Percentiles rank a stretch among this genome's conserved stretches.
phyloP scores from a whole-genome alignment of 2,797 vertebrate species.

The Microchirus variegatus region DNA sequence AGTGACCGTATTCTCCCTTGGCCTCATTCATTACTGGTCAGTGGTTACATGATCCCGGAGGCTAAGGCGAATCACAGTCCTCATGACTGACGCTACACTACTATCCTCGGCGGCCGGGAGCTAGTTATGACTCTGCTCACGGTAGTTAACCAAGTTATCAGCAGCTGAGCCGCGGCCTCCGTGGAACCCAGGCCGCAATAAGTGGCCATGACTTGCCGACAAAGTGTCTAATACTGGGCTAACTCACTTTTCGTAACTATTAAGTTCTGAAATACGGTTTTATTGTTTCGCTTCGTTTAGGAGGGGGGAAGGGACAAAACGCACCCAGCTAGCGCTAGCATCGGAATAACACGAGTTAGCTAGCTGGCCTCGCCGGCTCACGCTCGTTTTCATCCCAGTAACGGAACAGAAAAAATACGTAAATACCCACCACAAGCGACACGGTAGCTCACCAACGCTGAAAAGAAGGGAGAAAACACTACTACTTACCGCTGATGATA shows the following conservation, averaged over 20 bases:
- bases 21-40: too few relatives aligned
- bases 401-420: not conserved
- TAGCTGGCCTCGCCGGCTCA: constrained; percentile 1
- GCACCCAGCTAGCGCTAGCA: constrained; percentile 12
- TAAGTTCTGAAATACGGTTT: not conserved
- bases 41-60: constrained; percentile 3
- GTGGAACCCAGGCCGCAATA: too few relatives aligned
- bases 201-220: too few relatives aligned
- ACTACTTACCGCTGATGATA: constrained; percentile 48
- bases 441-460: accelerated
- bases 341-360: constrained; percentile 50
- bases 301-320: not conserved
- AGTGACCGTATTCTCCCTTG: too few relatives aligned
- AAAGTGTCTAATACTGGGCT: too few relatives aligned
- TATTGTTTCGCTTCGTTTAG: not conserved
- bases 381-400: not conserved
- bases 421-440: accelerated
- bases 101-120: accelerated
- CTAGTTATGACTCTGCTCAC: not conserved
- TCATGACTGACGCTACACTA: not conserved
- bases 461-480: accelerated
- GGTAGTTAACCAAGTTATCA: not conserved
- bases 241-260: not conserved
- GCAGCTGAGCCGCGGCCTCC: not conserved
- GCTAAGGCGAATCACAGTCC: constrained; percentile 20